phyloP scores from a whole-genome alignment of 1,140 invertebrate genomes.

The Melitaea cinxia region DNA sequence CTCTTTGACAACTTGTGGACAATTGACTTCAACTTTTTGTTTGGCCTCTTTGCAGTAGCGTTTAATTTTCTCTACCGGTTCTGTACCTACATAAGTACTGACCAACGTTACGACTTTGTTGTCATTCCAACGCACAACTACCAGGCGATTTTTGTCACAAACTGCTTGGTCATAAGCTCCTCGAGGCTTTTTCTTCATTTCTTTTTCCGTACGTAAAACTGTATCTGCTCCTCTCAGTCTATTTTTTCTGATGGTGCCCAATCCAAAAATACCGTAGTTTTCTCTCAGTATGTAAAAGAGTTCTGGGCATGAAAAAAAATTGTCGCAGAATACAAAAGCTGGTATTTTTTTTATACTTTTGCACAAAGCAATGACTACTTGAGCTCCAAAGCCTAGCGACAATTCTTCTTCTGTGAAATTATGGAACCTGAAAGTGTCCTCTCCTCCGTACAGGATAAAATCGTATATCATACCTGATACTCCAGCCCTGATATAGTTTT shows the following conservation, averaged over 20 bases:
- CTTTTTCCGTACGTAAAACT: slow-evolving; percentile 50
- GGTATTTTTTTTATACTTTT: slow-evolving; percentile 37
- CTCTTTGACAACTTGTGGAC: slow-evolving; percentile 64
- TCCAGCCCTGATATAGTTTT: slow-evolving; percentile 44
- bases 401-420: slow-evolving; percentile 40
- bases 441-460: slow-evolving; percentile 59
- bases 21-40: slow-evolving; percentile 51
- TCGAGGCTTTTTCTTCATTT: slow-evolving; percentile 55
- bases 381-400: slow-evolving; percentile 39
- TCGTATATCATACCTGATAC: slow-evolving; percentile 56
- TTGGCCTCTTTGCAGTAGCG: slow-evolving; percentile 42
- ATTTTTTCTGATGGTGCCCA: slow-evolving; percentile 39
- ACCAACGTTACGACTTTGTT: slow-evolving; percentile 71
- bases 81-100: slow-evolving; percentile 57
- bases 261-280: slow-evolving; percentile 39
- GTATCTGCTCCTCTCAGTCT: slow-evolving; percentile 38
- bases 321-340: slow-evolving; percentile 42
- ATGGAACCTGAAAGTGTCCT: slow-evolving; percentile 42
- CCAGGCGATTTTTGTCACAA: slow-evolving; percentile 49
- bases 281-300: slow-evolving; percentile 34
- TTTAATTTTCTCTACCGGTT: slow-evolving; percentile 52
- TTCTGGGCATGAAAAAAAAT: slow-evolving; percentile 42
- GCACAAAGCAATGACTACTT: slow-evolving; percentile 42
- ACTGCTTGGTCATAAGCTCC: slow-evolving; percentile 33
- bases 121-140: slow-evolving; percentile 68